A percentile compares a stretch with the other conserved stretches of the same genome.
Conservation (phyloP, 2,888 invertebrate species). For the Branchellion lobata region DNA sequence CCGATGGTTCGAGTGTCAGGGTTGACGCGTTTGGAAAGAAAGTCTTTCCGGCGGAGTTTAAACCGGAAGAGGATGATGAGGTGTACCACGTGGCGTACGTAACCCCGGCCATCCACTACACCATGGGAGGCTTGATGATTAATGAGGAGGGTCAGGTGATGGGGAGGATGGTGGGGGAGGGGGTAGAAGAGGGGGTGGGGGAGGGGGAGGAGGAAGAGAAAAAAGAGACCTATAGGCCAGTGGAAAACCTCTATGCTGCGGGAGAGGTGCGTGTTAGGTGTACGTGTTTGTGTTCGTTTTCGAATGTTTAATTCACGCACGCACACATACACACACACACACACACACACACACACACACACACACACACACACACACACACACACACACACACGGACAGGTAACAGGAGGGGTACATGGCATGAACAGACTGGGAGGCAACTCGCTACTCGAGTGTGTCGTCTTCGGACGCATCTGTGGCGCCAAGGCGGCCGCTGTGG, state of each 20-base stretch:
- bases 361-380: not conserved
- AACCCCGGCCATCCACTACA: constrained; percentile 51
- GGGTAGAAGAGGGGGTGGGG: constrained; percentile 24
- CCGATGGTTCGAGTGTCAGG: constrained; percentile 33
- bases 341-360: not conserved
- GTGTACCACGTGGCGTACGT: constrained; percentile 49
- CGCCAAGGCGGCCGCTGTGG: constrained; percentile 43
- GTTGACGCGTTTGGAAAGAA: constrained; percentile 49
- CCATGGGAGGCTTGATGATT: constrained; percentile 52
- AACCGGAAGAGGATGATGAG: constrained; percentile 39
- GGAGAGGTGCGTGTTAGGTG: constrained; percentile 47
- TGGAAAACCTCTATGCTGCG: constrained; percentile 50
- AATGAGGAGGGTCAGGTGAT: constrained; percentile 33
- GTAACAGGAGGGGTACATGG: constrained; percentile 52
- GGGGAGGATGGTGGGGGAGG: not conserved
- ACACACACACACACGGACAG: not conserved
- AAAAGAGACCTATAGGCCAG: not conserved
- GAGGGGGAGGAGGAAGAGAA: not conserved
- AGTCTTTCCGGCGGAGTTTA: constrained; percentile 45
- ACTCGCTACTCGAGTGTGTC: constrained; percentile 51
- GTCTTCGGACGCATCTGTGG: constrained; percentile 52
- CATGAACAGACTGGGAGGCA: constrained; percentile 50
- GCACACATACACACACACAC: not conserved
- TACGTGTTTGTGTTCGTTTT: not conserved
- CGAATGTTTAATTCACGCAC: not conserved